A percentile compares a stretch with the other conserved stretches of the same genome.
Evolutionary conservation across 2,113 vertebrate genomes (phyloP).

Genomic region (Heteronetta atricapilla): DNA sequence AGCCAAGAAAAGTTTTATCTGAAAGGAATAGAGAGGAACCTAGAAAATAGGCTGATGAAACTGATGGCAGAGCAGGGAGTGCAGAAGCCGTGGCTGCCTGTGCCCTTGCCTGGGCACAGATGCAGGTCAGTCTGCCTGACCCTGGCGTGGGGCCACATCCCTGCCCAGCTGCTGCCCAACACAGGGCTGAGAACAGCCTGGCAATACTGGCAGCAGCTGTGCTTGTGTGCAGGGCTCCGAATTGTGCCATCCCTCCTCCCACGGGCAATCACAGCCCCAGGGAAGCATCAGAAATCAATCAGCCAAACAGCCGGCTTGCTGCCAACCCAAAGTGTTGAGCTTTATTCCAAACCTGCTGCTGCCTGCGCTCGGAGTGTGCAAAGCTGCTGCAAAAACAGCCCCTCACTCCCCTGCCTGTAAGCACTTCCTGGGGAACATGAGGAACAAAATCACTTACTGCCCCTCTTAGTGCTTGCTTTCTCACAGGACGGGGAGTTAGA

Average conservation of each 20-base stretch:
- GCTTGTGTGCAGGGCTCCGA: background rate
- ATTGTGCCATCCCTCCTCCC: background rate
- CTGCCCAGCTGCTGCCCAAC: background rate
- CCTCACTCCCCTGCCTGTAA: background rate
- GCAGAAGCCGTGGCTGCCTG: rapidly evolving
- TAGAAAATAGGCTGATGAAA: background rate
- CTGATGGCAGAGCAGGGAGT: background rate
- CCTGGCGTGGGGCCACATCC: background rate
- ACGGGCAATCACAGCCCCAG: background rate
- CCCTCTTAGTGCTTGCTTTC: background rate
- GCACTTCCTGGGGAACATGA: background rate
- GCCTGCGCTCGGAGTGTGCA: background rate
- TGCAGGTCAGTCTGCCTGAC: rapidly evolving
- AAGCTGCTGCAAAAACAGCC: background rate
- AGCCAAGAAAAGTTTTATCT: background rate
- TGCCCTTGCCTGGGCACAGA: rapidly evolving
- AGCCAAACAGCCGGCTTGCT: rapidly evolving
- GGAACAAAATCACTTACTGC: background rate
- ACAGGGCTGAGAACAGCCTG: background rate
- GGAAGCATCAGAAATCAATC: background rate
- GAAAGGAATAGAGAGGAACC: background rate
- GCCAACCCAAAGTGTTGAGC: rapidly evolving
- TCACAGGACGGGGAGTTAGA: background rate
- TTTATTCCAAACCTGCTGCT: background rate
- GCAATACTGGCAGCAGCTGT: background rate